phyloP scores from a whole-genome alignment of 2,888 invertebrate species.

The Eupithecia vulgata region DNA sequence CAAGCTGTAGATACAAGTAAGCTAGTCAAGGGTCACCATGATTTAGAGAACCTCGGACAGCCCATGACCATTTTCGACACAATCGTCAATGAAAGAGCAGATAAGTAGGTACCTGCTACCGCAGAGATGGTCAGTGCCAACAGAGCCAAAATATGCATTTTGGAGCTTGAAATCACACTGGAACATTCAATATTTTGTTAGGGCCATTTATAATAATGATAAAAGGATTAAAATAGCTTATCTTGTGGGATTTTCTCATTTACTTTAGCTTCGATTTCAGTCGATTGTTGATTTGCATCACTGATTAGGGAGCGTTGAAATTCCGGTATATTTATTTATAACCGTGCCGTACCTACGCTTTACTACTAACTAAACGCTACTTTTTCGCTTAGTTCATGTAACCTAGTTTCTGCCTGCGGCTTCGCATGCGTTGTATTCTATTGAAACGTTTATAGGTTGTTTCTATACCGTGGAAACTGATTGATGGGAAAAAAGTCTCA shows the following conservation, averaged over 20 bases:
- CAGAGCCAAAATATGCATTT: neutral
- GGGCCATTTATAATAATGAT: neutral
- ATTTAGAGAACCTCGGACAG: neutral
- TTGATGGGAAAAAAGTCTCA: no score
- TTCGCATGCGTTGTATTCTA: no score
- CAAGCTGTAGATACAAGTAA: neutral
- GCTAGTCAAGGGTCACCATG: neutral
- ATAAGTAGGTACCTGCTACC: neutral
- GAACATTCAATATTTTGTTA: neutral
- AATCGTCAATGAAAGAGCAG: neutral
- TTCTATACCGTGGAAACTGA: no score
- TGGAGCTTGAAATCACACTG: neutral
- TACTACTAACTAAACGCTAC: no score
- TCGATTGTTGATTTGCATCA: neutral
- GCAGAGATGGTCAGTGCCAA: neutral
- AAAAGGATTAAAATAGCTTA: neutral
- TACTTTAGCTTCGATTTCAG: neutral
- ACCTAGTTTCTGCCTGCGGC: no score
- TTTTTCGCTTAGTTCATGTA: no score
- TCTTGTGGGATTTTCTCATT: neutral
- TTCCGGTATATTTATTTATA: no score
- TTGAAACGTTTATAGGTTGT: no score
- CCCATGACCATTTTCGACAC: neutral
- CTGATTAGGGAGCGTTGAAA: no score
- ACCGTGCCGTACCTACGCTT: no score